These are phyloP conservation scores for Chromobotia macracanthus DNA, from an alignment of 2,797 vertebrate species.

Conservation along the genomic window DNA sequence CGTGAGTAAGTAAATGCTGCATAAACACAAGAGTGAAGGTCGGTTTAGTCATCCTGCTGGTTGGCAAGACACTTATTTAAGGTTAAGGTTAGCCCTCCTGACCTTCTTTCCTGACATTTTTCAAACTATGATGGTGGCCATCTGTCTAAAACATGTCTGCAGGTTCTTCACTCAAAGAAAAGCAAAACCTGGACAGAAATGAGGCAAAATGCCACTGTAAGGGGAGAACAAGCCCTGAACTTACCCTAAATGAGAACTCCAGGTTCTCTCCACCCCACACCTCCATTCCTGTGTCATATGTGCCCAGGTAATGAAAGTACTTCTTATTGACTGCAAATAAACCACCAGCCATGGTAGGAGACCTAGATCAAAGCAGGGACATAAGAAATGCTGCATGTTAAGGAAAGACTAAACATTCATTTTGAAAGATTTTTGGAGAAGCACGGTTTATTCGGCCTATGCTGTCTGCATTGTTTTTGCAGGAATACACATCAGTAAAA, in stretches of 20 bases:
- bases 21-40: constrained; percentile 27
- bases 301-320: constrained; percentile 95
- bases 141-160: background rate
- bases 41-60: constrained; percentile 22
- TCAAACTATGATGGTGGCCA: background rate
- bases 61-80: background rate
- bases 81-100: too few species aligned
- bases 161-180: background rate
- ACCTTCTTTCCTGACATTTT: constrained; percentile 1
- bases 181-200: too few species aligned
- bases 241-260: constrained; percentile 97
- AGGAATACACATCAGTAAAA: too few species aligned
- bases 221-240: too few species aligned
- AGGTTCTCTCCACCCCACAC: constrained; percentile 99
- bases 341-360: constrained; percentile 98
- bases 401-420: too few species aligned
- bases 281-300: constrained; percentile 98
- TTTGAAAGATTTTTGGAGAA: too few species aligned
- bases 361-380: constrained; percentile 56
- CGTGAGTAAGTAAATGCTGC: constrained; percentile 17
- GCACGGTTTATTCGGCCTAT: background rate
- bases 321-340: constrained; percentile 91
- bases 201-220: too few species aligned
- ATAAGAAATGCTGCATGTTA: background rate
- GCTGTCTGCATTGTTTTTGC: too few species aligned